These are phyloP conservation scores for Strix aluco DNA, from an alignment of 2,113 vertebrate genomes.

Conservation along the genomic window DNA sequence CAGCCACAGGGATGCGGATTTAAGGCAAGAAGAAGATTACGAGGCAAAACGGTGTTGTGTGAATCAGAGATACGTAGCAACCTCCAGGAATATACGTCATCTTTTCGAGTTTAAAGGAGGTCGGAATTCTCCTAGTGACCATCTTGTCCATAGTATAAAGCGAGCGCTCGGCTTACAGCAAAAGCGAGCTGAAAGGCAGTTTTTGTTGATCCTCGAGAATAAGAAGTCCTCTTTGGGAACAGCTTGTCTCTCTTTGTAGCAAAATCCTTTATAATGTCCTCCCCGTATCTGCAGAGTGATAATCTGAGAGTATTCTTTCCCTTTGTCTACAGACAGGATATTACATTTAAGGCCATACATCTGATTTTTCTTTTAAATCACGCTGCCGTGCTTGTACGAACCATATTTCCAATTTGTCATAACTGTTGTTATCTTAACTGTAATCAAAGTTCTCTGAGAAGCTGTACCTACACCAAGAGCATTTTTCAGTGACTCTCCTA, in stretches of 20 bases:
- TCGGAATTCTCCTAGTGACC: background rate
- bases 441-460: background rate
- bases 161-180: background rate
- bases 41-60: background rate
- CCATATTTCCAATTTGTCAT: background rate
- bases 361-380: background rate
- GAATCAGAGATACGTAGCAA: background rate
- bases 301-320: background rate
- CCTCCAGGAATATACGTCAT: background rate
- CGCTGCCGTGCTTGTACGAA: background rate
- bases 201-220: background rate
- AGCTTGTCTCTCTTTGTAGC: background rate
- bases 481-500: background rate
- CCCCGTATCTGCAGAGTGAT: background rate
- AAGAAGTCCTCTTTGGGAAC: background rate
- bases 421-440: background rate
- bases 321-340: background rate
- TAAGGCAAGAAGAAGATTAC: background rate
- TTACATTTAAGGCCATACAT: background rate
- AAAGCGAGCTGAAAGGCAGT: no score
- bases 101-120: background rate
- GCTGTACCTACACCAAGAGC: background rate
- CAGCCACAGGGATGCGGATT: fast-evolving
- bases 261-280: background rate
- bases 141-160: no score